Conservation (phyloP, 2,888 invertebrate species). For the Euplagia quadripunctaria region DNA sequence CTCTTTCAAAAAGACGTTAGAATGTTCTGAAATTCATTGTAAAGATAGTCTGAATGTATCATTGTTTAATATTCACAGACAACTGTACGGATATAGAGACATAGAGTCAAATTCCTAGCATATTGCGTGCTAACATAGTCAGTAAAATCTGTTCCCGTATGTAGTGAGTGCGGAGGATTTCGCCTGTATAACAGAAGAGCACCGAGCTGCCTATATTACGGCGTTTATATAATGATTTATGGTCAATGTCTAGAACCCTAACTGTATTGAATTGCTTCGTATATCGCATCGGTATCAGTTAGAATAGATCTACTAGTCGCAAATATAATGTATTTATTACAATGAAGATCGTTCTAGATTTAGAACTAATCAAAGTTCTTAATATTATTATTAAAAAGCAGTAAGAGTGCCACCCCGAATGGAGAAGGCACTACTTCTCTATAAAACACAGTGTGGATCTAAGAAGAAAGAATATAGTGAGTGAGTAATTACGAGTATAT, state of each 20-base stretch:
- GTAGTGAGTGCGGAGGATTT: conserved; percentile 10
- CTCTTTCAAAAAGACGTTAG: no score
- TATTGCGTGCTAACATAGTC: conserved; percentile 9
- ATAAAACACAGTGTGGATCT: no score
- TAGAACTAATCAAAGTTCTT: no score
- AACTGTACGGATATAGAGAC: neutral
- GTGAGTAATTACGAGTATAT: no score
- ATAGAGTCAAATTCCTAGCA: conserved; percentile 1
- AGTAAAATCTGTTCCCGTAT: conserved; percentile 9
- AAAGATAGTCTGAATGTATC: neutral
- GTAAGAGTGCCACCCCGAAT: no score
- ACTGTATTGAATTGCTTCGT: conserved; percentile 22
- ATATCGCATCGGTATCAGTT: conserved; percentile 11
- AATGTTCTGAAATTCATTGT: neutral
- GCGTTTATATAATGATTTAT: conserved; percentile 24
- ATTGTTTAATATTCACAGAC: neutral
- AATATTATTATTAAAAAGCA: no score
- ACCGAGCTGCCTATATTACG: neutral
- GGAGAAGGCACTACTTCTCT: no score
- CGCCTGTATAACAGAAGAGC: conserved; percentile 14
- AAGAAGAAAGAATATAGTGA: no score
- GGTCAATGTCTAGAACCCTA: conserved; percentile 8
- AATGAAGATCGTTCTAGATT: neutral
- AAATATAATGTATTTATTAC: conserved; percentile 1
- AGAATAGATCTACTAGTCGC: conserved; percentile 10